These are phyloP conservation scores for Porites evermanni DNA, from an alignment of 92 coral and sea anemone species.

Conservation along the genomic window DNA sequence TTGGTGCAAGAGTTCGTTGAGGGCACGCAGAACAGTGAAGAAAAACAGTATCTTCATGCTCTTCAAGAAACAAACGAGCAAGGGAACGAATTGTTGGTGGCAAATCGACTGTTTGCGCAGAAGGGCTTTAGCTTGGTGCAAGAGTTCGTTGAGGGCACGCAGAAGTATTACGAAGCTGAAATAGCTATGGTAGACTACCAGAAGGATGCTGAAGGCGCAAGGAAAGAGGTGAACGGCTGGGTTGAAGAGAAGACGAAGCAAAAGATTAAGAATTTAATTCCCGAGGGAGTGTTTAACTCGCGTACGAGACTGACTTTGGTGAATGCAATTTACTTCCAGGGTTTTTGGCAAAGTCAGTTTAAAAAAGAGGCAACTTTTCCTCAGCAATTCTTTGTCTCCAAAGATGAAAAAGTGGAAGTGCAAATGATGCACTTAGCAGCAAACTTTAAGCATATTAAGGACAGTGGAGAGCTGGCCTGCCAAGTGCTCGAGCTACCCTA, in stretches of 20 bases:
- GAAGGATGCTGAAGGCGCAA: constrained; percentile 62
- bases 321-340: constrained; percentile 90
- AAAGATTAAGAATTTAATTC: constrained; percentile 68
- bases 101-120: constrained; percentile 85
- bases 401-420: constrained; percentile 55
- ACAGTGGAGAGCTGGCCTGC: constrained; percentile 46
- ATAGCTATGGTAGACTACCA: constrained; percentile 75
- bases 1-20: constrained; percentile 74
- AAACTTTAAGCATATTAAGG: constrained; percentile 46
- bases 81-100: constrained; percentile 69
- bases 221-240: constrained; percentile 78
- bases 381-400: constrained; percentile 55
- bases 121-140: constrained; percentile 63
- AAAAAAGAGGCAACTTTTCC: constrained; percentile 40
- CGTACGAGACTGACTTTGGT: constrained; percentile 69
- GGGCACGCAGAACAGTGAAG: constrained; percentile 45
- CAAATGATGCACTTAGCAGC: constrained; percentile 56
- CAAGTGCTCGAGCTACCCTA: constrained; percentile 79
- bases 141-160: constrained; percentile 68
- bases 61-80: constrained; percentile 50
- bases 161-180: constrained; percentile 73
- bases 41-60: constrained; percentile 61
- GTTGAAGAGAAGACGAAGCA: constrained; percentile 81
- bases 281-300: constrained; percentile 46
- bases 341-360: constrained; percentile 74